phyloP scores from a whole-genome alignment of 2,797 vertebrate genomes.

The Neosilurus mollespiculum region DNA sequence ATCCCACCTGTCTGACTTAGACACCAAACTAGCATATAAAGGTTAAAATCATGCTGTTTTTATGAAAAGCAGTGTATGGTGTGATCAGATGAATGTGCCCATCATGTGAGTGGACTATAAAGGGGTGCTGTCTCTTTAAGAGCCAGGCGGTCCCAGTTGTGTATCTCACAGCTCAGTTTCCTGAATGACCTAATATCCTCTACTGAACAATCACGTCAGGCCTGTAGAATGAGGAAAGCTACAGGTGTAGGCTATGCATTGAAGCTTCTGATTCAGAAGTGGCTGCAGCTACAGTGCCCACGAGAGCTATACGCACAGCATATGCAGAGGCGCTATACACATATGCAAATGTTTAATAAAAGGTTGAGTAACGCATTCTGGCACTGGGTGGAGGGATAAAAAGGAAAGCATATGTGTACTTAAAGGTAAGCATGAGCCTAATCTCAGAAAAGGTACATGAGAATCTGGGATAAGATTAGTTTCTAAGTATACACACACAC shows the following conservation, averaged over 20 bases:
- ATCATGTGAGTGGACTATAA: constrained; percentile 7
- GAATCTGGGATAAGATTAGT: constrained; percentile 65
- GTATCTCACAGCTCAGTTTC: constrained; percentile 73
- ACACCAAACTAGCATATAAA: not conserved
- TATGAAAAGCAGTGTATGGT: not conserved
- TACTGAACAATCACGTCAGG: constrained; percentile 84
- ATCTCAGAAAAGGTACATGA: constrained; percentile 69
- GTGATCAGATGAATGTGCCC: not conserved
- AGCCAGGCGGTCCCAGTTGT: constrained; percentile 75
- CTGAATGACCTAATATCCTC: constrained; percentile 87
- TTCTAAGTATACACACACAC: constrained; percentile 35
- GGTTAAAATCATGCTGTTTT: constrained; percentile 19
- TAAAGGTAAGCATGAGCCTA: constrained; percentile 70
- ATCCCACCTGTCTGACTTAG: not conserved
- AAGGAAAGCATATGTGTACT: constrained; percentile 50
- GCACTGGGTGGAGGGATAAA: constrained; percentile 42
- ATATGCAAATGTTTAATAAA: constrained; percentile 56
- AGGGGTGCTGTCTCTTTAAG: constrained; percentile 74
- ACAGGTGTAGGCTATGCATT: constrained; percentile 81
- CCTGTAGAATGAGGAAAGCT: constrained; percentile 80
- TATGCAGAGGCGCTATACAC: constrained; percentile 26
- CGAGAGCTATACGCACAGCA: constrained; percentile 53
- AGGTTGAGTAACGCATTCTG: constrained; percentile 61
- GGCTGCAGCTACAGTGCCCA: constrained; percentile 55
- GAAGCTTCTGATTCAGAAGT: constrained; percentile 65